Evolutionary conservation across 2,888 invertebrate species (phyloP).

Genomic region (Erebia epiphron): DNA sequence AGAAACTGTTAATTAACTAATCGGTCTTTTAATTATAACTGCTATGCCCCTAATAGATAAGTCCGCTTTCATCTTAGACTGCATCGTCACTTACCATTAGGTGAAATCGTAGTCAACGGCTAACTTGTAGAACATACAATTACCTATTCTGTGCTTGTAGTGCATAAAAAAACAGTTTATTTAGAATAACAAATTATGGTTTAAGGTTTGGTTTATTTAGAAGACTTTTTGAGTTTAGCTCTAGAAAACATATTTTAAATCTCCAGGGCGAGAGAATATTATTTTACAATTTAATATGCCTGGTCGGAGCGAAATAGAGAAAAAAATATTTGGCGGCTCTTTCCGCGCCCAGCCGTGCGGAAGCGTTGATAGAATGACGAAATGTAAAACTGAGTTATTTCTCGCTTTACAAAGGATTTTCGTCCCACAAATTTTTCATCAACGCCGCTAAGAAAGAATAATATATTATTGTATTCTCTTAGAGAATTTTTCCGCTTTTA

Average conservation of each 20-base stretch:
- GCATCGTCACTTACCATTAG: no score
- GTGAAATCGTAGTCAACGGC: no score
- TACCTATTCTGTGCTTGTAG: no score
- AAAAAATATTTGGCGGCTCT: slow-evolving; percentile 47
- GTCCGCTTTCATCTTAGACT: no score
- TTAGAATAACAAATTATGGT: no score
- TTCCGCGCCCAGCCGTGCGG: slow-evolving; percentile 56
- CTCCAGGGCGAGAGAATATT: slow-evolving; percentile 23
- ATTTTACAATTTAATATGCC: slow-evolving; percentile 34
- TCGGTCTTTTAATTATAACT: no score
- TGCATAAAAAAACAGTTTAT: no score
- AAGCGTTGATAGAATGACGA: slow-evolving; percentile 41
- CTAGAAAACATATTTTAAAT: slow-evolving; percentile 13
- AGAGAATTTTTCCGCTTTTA: slow-evolving; percentile 8
- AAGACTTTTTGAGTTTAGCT: neutral
- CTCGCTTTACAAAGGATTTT: slow-evolving; percentile 32
- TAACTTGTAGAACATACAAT: no score
- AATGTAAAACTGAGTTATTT: slow-evolving; percentile 36
- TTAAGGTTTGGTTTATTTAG: no score
- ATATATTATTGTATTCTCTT: slow-evolving; percentile 17
- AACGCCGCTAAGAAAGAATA: slow-evolving; percentile 23
- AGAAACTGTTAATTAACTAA: no score
- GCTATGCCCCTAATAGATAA: no score
- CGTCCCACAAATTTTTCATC: slow-evolving; percentile 25
- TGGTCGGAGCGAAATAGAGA: slow-evolving; percentile 26